These are phyloP conservation scores for Zelostemma sp. DNA, from an alignment of 1,140 invertebrate genomes.

Conservation along the genomic window DNA sequence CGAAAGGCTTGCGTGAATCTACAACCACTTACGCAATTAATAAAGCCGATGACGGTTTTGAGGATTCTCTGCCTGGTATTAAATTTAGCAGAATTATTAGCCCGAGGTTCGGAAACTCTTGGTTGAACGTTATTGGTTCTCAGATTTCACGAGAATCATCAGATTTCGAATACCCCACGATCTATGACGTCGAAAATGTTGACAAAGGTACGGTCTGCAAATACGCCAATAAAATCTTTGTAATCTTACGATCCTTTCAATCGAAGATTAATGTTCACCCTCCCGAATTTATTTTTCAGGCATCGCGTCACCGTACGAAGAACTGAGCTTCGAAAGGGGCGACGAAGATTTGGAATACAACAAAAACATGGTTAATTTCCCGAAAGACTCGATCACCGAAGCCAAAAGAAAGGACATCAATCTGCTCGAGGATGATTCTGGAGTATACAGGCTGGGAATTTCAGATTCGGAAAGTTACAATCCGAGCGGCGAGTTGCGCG, in stretches of 20 bases:
- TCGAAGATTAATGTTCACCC: not conserved
- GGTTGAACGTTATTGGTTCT: conserved; percentile 20
- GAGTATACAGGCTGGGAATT: conserved; percentile 3
- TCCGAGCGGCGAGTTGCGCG: conserved; percentile 5
- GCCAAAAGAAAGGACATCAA: conserved; percentile 28
- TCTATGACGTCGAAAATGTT: conserved; percentile 26
- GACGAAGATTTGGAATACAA: conserved; percentile 16
- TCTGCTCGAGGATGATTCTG: conserved; percentile 12
- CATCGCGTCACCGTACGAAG: conserved; percentile 11
- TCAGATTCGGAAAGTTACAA: conserved; percentile 9
- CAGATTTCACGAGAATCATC: conserved; percentile 18
- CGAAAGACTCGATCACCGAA: conserved; percentile 27
- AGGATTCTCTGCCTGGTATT: conserved; percentile 2
- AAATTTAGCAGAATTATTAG: conserved; percentile 25
- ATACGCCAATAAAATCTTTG: too few relatives aligned
- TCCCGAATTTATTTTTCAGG: not conserved
- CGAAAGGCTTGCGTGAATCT: conserved; percentile 36
- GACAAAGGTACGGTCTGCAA: conserved; percentile 16
- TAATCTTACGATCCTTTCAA: too few relatives aligned
- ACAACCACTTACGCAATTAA: conserved; percentile 31
- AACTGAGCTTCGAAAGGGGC: conserved; percentile 19
- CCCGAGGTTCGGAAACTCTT: conserved; percentile 22
- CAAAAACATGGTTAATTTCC: conserved; percentile 33
- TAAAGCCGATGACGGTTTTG: conserved; percentile 20
- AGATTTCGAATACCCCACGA: conserved; percentile 36